Base-by-base conservation (phyloP, 2,888 invertebrate species). In the Chrysodeixis includens region DNA sequence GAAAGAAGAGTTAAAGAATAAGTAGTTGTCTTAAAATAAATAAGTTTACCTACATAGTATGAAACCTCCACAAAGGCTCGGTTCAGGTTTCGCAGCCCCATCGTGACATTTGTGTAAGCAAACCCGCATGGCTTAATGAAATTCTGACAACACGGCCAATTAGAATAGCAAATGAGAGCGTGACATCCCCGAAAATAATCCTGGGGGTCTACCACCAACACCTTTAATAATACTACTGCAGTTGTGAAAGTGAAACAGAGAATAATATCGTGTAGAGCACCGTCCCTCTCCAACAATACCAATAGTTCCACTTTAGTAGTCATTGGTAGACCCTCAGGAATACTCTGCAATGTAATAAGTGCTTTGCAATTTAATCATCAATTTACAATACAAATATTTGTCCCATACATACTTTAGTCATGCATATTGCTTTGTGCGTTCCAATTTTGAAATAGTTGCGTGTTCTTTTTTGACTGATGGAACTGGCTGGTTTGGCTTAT, bases 71-170 rank as follows among this genome's bases (percentile, higher is more conserved):
- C 62, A 74, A 57, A 73, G 32, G 18, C 16, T 30, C 26, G 26
- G 18, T 40, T 54, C 30, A 64, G 52, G 52, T 53, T 71, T 71
- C 66, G 57, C 22, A 32, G 46, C 56, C 54, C 30, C 30, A 59
- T 71, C 66, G 73, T 62, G 66, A 76, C 71, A 74, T 74, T 70
- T 49, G 46, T 60, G 66, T 52, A 62, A 53, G 66, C 71, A 49
- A n/a, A 62, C 78, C 78, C 78, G 78, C 79, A 78, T 78, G 53
- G 52, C 59, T 59, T 74, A 66, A 66, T 74, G 65, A 67, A 69
- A 74, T 78, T 73, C 69, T 69, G 69, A 70, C 77, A 71, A 71
- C 78, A 71, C 61, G 61, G 61, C 56, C 64, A 55, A 66, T 79
- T 74, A 71, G 78, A 78, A 79, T 76, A 69, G 56, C 46, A 64